These are phyloP conservation scores for Philopotamus ludificatus DNA, from an alignment of 1,140 invertebrate genomes.

Conservation along the genomic window DNA sequence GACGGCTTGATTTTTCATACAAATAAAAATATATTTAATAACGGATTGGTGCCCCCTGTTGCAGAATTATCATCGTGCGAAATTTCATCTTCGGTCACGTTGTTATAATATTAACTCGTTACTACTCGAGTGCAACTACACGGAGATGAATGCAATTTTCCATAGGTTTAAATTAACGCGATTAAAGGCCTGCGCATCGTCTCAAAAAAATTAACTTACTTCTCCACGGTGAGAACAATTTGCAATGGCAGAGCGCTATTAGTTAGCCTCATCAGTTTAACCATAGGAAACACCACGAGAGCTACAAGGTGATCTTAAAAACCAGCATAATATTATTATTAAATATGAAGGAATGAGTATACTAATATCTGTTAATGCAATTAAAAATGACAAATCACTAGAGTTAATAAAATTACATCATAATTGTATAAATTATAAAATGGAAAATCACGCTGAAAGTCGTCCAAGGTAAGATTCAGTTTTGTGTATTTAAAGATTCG, in stretches of 20 bases:
- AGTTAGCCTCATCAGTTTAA: neutral
- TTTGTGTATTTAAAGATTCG: too few relatives aligned
- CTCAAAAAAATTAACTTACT: neutral
- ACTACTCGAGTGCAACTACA: slow-evolving; percentile 10
- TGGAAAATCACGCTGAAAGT: too few relatives aligned
- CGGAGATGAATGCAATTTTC: slow-evolving; percentile 15
- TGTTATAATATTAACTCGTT: slow-evolving; percentile 28
- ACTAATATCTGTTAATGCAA: neutral
- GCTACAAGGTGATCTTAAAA: neutral
- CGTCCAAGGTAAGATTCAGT: too few relatives aligned
- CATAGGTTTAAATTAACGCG: slow-evolving; percentile 14
- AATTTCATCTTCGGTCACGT: slow-evolving; percentile 23
- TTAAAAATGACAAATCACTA: too few relatives aligned
- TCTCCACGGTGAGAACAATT: neutral
- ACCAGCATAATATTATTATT: neutral
- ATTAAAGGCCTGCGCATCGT: slow-evolving; percentile 12
- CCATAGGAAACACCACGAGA: too few relatives aligned
- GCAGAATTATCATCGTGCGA: slow-evolving; percentile 14
- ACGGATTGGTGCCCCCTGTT: neutral
- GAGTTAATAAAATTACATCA: too few relatives aligned
- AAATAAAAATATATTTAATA: too few relatives aligned
- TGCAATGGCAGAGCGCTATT: neutral
- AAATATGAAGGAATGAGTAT: neutral
- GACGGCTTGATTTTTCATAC: too few relatives aligned
- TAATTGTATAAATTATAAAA: too few relatives aligned